Evolutionary conservation across 1,140 invertebrate species (phyloP).

Genomic region (Spodoptera frugiperda): DNA sequence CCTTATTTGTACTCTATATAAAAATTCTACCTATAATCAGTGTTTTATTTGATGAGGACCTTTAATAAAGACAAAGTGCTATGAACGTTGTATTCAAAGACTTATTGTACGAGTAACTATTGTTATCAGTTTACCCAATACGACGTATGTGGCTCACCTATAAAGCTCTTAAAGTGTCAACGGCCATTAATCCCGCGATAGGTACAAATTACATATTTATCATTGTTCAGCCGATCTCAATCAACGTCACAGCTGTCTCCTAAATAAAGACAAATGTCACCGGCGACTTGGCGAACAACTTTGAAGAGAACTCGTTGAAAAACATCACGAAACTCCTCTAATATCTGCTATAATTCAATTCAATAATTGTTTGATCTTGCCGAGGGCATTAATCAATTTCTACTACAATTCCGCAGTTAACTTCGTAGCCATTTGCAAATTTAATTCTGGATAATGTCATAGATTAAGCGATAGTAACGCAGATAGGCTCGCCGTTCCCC

Average conservation of each 20-base stretch:
- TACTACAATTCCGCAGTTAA: constrained; percentile 74
- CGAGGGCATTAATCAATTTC: constrained; percentile 79
- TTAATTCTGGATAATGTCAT: constrained; percentile 62
- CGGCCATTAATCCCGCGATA: not conserved
- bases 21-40: too few relatives aligned
- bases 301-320: constrained; percentile 22
- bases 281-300: constrained; percentile 13
- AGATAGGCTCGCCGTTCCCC: not conserved
- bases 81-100: too few relatives aligned
- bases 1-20: too few relatives aligned
- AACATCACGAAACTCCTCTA: constrained; percentile 31
- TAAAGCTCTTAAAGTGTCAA: not conserved
- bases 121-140: too few relatives aligned
- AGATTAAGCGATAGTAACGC: constrained; percentile 14
- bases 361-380: constrained; percentile 77
- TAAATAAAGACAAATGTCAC: constrained; percentile 49
- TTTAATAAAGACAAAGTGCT: too few relatives aligned
- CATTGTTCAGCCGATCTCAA: constrained; percentile 29
- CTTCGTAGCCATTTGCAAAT: constrained; percentile 74
- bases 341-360: constrained; percentile 73
- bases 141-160: not conserved
- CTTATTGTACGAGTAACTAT: too few relatives aligned
- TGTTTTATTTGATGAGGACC: too few relatives aligned
- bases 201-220: constrained; percentile 40
- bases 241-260: constrained; percentile 40